phyloP scores from a whole-genome alignment of 1,140 invertebrate species.

The Steinernema feltiae region DNA sequence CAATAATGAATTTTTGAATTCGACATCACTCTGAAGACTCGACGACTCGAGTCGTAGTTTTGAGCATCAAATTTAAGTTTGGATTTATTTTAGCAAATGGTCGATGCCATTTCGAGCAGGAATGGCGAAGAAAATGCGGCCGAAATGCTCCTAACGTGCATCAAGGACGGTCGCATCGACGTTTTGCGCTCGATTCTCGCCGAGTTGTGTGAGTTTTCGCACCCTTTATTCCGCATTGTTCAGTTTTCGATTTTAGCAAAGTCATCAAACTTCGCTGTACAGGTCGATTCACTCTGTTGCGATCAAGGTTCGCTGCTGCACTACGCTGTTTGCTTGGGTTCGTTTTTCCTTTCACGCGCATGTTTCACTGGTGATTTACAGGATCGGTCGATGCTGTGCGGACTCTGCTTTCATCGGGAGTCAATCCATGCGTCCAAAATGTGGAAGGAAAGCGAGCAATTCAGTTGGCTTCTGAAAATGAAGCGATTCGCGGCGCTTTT shows the following conservation, averaged over 20 bases:
- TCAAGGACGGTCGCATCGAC: conserved; percentile 35
- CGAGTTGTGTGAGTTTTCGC: conserved; percentile 27
- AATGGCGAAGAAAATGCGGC: conserved; percentile 26
- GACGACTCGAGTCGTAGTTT: no score
- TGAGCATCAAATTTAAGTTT: no score
- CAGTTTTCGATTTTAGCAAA: conserved; percentile 22
- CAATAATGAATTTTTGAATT: no score
- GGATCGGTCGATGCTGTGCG: conserved; percentile 32
- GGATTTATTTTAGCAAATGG: no score
- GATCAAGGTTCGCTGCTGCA: conserved; percentile 32
- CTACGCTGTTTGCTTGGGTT: conserved; percentile 35
- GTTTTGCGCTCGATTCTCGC: conserved; percentile 34
- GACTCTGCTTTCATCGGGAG: conserved; percentile 29
- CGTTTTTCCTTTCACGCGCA: neutral
- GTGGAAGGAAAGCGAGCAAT: conserved; percentile 28
- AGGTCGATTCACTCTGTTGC: conserved; percentile 19
- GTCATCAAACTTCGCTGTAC: conserved; percentile 20
- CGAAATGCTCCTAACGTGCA: conserved; percentile 24
- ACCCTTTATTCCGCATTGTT: neutral
- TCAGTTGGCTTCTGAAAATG: conserved; percentile 12
- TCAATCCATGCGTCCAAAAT: conserved; percentile 36
- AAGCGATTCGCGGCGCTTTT: conserved; percentile 22
- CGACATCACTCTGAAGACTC: no score
- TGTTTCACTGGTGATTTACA: neutral
- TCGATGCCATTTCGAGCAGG: neutral